phyloP scores from a whole-genome alignment of 2,888 invertebrate species.

The Apodemia hepburni region DNA sequence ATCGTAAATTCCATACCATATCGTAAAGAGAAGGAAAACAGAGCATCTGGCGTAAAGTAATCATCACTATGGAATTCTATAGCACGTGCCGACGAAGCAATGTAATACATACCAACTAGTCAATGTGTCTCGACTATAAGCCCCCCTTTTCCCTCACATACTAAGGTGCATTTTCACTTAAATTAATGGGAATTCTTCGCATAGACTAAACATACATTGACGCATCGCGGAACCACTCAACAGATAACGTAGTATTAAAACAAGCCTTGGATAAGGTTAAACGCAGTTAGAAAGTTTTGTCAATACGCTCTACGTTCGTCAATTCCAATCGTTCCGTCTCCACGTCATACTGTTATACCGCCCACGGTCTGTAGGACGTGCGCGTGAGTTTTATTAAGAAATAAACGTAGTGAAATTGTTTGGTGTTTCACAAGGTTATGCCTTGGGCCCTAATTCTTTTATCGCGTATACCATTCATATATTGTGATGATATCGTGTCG shows the following conservation, averaged over 20 bases:
- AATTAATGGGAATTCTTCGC: conserved; percentile 31
- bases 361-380: conserved; percentile 69
- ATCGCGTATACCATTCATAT: conserved; percentile 22
- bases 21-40: conserved; percentile 33
- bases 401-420: conserved; percentile 47
- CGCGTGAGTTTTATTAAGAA: conserved; percentile 45
- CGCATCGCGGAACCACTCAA: not conserved
- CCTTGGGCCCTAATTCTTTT: conserved; percentile 40
- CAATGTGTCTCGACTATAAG: conserved; percentile 41
- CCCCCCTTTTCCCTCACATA: conserved; percentile 46
- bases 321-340: conserved; percentile 48
- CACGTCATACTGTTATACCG: conserved; percentile 72
- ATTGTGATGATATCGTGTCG: conserved; percentile 36
- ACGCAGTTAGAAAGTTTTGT: conserved; percentile 37
- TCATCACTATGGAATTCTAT: conserved; percentile 46
- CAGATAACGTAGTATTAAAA: conserved; percentile 32
- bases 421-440: conserved; percentile 46
- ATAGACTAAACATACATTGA: conserved; percentile 39
- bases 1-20: conserved; percentile 18
- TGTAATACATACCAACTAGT: conserved; percentile 51
- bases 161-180: conserved; percentile 39
- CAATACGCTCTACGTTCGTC: conserved; percentile 50
- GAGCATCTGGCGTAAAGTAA: conserved; percentile 55
- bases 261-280: conserved; percentile 52
- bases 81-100: conserved; percentile 63